These are phyloP conservation scores for Laspeyria flexula DNA, from an alignment of 2,888 invertebrate genomes.

Conservation along the genomic window DNA sequence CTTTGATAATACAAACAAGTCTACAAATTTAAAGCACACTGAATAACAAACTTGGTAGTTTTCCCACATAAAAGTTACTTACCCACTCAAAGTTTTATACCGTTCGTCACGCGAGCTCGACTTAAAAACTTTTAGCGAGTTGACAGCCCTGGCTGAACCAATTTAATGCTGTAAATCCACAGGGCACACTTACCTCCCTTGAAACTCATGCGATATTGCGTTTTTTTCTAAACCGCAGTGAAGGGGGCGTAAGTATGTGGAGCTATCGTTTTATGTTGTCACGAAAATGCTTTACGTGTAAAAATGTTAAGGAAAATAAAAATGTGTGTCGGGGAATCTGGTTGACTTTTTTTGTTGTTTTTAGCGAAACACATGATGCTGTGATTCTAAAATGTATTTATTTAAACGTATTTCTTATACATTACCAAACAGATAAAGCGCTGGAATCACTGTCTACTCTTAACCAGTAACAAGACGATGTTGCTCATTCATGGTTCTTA, in stretches of 20 bases:
- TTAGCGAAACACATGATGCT: conserved; percentile 23
- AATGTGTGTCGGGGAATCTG: conserved; percentile 38
- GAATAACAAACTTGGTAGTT: conserved; percentile 50
- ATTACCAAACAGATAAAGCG: neutral
- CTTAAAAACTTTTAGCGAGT: conserved; percentile 58
- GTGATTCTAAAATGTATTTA: conserved; percentile 8
- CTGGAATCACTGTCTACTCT: too few species aligned
- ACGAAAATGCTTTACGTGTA: conserved; percentile 58
- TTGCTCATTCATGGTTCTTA: too few species aligned
- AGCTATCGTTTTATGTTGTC: conserved; percentile 61
- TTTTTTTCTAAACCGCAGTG: conserved; percentile 77
- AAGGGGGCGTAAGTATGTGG: conserved; percentile 57
- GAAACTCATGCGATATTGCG: conserved; percentile 83
- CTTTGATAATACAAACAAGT: conserved; percentile 46
- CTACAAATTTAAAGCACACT: conserved; percentile 46
- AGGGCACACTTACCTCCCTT: conserved; percentile 82
- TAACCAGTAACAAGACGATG: too few species aligned
- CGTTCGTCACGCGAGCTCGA: conserved; percentile 58
- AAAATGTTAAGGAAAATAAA: conserved; percentile 52
- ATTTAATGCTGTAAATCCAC: conserved; percentile 83
- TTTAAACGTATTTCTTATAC: neutral
- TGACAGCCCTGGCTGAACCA: conserved; percentile 77
- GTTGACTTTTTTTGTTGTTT: conserved; percentile 38
- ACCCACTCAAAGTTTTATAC: conserved; percentile 50
- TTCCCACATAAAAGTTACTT: conserved; percentile 47